Evolutionary conservation across 2,888 invertebrate species (phyloP), one percentile per base, ranked within the genome.

Genomic region (Chrysolina oricalcia): DNA sequence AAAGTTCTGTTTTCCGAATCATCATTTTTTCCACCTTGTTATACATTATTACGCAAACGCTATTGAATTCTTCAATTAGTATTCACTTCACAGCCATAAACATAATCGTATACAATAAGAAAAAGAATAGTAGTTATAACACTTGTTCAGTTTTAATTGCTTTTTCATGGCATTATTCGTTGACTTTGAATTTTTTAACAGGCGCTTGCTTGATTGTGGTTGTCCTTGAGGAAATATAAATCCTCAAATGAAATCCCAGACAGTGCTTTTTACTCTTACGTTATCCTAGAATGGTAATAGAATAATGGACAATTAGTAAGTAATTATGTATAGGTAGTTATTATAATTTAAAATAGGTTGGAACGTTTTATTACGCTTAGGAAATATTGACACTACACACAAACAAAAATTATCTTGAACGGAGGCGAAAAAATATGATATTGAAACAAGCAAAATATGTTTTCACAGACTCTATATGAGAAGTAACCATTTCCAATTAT

Each of bases 71-170:
- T 68, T 56, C 40, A 53, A 68, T 68, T 56, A 68, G 68, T 68
- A 68, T 68, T 68, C 68, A 68, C 53, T 68, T 41, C 53, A 53
- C 41, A 68, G 21, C 68, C 50, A 21, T 68, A 53, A 68, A 48
- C 27, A 67, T 63, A 68, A 73, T 73, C 67, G 72, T 59, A 68
- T 15, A 50, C 48, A 68, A 73, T 73, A 50, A 73, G n/a, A 35
- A 72, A 73, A 62, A 59, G 66, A 62, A 68, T 73, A 62, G 72
- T 68, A 73, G 72, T 73, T 67, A 67, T 73, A 62, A 73, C 67
- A 73, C 67, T 67, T 67, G 67, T 68, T 68, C 67, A 48, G 43
- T n/a, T 73, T 73, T 62, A 67, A 73, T 68, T 62, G 48, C 67
- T 73, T 73, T 73, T 73, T 73, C 59, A 73, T 46, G 72, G 62